Percentiles rank a stretch among this genome's conserved stretches.
Conservation (phyloP, 2,797 vertebrate species). For the Muraenolepis orangiensis region DNA sequence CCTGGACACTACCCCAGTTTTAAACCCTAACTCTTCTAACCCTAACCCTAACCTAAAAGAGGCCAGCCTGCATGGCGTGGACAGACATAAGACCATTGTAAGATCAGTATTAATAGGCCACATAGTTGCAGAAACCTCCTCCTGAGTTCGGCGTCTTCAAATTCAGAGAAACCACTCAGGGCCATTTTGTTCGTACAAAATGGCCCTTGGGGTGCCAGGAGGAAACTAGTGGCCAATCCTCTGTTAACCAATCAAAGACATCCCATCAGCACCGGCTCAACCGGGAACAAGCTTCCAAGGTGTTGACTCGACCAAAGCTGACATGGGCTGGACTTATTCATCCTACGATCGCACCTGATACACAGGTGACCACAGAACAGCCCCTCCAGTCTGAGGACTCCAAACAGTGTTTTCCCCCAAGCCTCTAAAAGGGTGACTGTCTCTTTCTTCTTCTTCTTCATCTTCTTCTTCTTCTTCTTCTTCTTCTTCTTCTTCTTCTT, state of each 20-base stretch:
- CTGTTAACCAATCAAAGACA: background rate
- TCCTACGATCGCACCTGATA: conserved; percentile 27
- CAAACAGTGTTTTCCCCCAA: no score
- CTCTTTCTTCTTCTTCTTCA: conserved; percentile 22
- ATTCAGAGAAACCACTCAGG: background rate
- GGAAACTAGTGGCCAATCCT: background rate
- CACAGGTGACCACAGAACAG: conserved; percentile 24
- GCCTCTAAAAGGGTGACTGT: conserved; percentile 43
- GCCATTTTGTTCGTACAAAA: background rate
- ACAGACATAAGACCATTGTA: background rate
- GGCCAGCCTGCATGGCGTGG: no score
- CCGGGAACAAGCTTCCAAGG: conserved; percentile 10
- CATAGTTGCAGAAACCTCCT: background rate
- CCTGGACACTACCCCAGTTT: no score
- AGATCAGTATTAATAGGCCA: background rate
- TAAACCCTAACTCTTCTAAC: no score
- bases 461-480: conserved; percentile 20
- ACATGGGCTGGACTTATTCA: conserved; percentile 12
- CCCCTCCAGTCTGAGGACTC: conserved; percentile 16
- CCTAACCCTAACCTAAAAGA: no score
- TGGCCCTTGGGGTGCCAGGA: background rate
- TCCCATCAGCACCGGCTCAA: conserved; percentile 17
- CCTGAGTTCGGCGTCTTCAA: background rate
- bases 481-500: conserved; percentile 18
- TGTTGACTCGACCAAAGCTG: conserved; percentile 15